Evolutionary conservation across 2,797 vertebrate genomes (phyloP).

Genomic region (Anas flavirostris): DNA sequence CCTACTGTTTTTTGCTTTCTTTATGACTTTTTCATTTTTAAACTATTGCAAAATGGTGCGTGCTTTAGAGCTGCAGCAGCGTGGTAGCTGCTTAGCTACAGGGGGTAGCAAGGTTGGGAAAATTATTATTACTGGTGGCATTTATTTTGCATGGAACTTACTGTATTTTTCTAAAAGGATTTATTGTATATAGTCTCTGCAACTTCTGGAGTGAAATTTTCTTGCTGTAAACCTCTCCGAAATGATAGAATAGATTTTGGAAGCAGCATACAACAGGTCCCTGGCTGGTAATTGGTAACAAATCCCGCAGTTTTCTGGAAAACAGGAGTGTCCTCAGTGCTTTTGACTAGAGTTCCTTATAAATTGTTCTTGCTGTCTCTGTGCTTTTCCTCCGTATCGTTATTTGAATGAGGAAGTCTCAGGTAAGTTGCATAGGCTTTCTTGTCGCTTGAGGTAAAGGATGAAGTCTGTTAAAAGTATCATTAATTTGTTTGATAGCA

Average conservation of each 20-base stretch:
- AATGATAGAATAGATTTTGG: conserved; percentile 46
- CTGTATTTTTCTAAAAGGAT: conserved; percentile 59
- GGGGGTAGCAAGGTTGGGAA: conserved; percentile 4
- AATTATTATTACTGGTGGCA: neutral
- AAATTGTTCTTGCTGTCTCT: conserved; percentile 37
- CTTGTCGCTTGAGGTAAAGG: neutral
- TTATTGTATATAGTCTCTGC: conserved; percentile 50
- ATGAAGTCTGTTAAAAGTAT: neutral
- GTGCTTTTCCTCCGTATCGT: conserved; percentile 21
- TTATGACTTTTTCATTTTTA: conserved; percentile 1
- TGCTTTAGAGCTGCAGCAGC: conserved; percentile 19
- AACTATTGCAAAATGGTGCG: neutral
- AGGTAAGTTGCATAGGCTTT: conserved; percentile 54
- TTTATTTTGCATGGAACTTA: conserved; percentile 28
- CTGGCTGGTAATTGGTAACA: conserved; percentile 62
- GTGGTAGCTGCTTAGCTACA: conserved; percentile 31
- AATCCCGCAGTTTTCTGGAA: conserved; percentile 56
- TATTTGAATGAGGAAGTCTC: conserved; percentile 66
- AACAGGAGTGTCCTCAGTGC: conserved; percentile 26
- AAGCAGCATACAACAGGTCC: conserved; percentile 24
- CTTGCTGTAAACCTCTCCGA: conserved; percentile 44
- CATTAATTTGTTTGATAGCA: neutral
- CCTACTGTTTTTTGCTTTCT: neutral
- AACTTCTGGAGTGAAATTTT: conserved; percentile 46
- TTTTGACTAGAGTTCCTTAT: conserved; percentile 13